Evolutionary conservation across 2,797 vertebrate species (phyloP).

Genomic region (Gallinago solitaria): DNA sequence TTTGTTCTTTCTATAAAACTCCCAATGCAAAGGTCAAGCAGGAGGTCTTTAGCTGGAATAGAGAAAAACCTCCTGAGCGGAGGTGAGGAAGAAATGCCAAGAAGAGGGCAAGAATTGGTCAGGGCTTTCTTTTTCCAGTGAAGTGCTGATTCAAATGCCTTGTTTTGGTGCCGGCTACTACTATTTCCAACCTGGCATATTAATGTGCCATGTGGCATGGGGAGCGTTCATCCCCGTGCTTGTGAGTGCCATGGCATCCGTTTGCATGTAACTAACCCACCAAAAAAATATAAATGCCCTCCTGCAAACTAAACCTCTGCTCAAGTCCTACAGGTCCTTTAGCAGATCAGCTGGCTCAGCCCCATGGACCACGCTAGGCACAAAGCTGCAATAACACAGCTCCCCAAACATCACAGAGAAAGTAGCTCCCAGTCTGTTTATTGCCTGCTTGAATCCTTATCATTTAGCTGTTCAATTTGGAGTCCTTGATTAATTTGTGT

Average conservation of each 20-base stretch:
- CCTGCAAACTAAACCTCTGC: neutral
- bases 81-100: neutral
- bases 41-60: neutral
- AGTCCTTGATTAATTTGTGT: conserved; percentile 59
- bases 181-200: neutral
- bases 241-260: neutral
- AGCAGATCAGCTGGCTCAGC: neutral
- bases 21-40: neutral
- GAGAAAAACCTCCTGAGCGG: neutral
- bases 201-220: rapidly evolving
- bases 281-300: neutral
- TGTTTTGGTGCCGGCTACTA: neutral
- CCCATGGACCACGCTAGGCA: neutral
- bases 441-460: conserved; percentile 42
- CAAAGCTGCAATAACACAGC: neutral
- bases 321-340: neutral
- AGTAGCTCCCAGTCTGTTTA: conserved; percentile 23
- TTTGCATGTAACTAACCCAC: neutral
- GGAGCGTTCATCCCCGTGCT: neutral
- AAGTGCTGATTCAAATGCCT: neutral
- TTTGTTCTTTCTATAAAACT: neutral
- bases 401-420: neutral
- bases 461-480: neutral
- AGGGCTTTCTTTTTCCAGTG: neutral
- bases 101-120: neutral